Evolutionary conservation across 2,797 vertebrate genomes (phyloP), one percentile per base, ranked within the genome.

Genomic region (Falco biarmicus): DNA sequence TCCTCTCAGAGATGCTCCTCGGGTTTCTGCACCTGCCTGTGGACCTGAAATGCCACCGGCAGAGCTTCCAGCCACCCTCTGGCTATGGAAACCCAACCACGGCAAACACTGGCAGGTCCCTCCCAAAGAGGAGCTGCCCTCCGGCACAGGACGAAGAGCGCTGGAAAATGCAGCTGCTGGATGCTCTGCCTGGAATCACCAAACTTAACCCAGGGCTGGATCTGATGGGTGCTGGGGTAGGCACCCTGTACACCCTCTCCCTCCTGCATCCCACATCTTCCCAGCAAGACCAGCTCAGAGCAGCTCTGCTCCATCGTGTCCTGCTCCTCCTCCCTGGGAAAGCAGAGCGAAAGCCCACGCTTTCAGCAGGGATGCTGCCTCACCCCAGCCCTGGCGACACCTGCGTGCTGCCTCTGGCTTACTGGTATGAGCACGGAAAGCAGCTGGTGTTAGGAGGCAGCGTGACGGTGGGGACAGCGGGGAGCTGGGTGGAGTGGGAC

Each of bases 381-480:
- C 11, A 10, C 45, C 76, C 61, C 83, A 71, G 37, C 43, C 78
- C 56, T 1, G 10, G 29, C 56, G 56, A 31, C 41, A 69, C 74
- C 47, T 25, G 78, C 54, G n/a, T 70, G 83, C 57, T 50, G 86
- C 56, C 45, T 50, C 74, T 19, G 34, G 13, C 8, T 26, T 18
- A 14, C 45, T 73, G 66, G 71, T 51, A 45, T 6, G 26, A 78
- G 31, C 5, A 6, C 0, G 2, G 61, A 75, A 64, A 85, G 32
- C 66, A 84, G 37, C 7, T 4, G 22, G 50, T 29, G 56, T 45
- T 43, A 56, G 2, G 28, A 39, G 31, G n/a, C 26, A 59, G 45
- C 3, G 6, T 4, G 39, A 50, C 5, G 50, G 74, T 51, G 78
- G 56, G 41, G 61, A 53, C 0, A 0, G 43, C 0, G 4, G 5